Base-by-base conservation (phyloP, 2,888 invertebrate genomes). In the Epirrita christyi region DNA sequence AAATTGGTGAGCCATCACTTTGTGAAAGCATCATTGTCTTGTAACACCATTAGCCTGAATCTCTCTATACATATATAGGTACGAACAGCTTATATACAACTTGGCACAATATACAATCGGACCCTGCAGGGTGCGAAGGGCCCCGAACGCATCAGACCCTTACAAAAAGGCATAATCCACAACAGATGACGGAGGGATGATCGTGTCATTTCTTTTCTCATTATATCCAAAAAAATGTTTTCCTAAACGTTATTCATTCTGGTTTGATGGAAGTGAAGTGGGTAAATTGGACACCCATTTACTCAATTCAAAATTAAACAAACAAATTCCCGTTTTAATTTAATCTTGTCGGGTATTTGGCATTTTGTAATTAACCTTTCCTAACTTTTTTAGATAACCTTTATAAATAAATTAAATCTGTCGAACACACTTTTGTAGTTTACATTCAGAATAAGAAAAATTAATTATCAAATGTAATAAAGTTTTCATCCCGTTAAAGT, bases 101-200 rank as follows among this genome's bases (percentile, higher is more conserved):
- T 14, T 14, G 15, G 4, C 7, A 40, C 40, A 15, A 15, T 32
- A 32, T 32, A 32, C 32, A 5, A 32, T 32, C 32, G 32, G 34
- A 9, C 27, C 40, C 40, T 27, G 27, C 14, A 51, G 37, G 52
- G 34, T 7, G 42, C 36, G 43, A 38, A 44, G 32, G 44, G 34
- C 36, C 21, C 40, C 27, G 13, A 10, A 29, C 45, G 54, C 53
- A 53, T 37, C 53, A 29, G 44, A 45, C 45, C 40, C 59, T 55
- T 46, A 58, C 63, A 58, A 64, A 66, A 64, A 61, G 60, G 46
- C 41, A 43, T 49, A 57, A 59, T 65, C 60, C 64, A 37, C 36
- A 51, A 44, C 73, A 72, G 67, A 68, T 71, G 72, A 46, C 68
- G 67, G 49, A 44, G 43, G 59, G 64, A 59, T 53, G 59, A 60